Conservation (phyloP, 2,888 invertebrate species). For the Drosophila stalkeri region DNA sequence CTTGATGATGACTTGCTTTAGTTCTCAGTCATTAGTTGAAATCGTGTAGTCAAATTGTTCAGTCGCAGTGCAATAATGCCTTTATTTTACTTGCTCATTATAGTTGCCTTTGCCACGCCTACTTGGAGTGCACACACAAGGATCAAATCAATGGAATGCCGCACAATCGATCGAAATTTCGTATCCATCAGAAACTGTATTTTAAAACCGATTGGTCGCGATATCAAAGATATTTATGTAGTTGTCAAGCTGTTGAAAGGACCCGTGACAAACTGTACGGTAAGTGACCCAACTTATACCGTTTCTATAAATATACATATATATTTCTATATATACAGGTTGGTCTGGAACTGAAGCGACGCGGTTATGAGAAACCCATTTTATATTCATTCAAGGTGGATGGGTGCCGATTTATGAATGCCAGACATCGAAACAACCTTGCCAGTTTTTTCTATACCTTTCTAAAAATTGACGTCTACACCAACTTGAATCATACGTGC, state of each 20-base stretch:
- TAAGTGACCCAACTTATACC: neutral
- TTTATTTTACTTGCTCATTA: neutral
- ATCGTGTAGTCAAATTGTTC: neutral
- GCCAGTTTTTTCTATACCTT: neutral
- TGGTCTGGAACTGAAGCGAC: neutral
- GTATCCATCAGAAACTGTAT: neutral
- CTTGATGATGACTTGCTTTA: neutral
- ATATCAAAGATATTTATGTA: neutral
- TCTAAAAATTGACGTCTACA: neutral
- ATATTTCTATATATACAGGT: neutral
- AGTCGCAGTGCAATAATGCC: neutral
- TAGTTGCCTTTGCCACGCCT: neutral
- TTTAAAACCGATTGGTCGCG: neutral
- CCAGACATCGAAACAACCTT: neutral
- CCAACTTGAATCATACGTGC: slow-evolving; percentile 22
- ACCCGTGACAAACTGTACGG: slow-evolving; percentile 8
- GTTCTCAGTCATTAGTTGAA: neutral
- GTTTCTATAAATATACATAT: too few relatives aligned
- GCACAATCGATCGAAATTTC: neutral
- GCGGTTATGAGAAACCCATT: neutral
- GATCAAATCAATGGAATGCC: neutral
- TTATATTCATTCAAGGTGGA: neutral
- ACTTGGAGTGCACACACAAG: neutral
- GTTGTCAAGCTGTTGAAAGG: neutral
- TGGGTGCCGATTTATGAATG: slow-evolving; percentile 3